A percentile compares a stretch with the other conserved stretches of the same genome.
These are phyloP conservation scores for Haliclona indistincta DNA, from an alignment of 37 sponge, comb jelly and placozoan species.

Conservation along the genomic window DNA sequence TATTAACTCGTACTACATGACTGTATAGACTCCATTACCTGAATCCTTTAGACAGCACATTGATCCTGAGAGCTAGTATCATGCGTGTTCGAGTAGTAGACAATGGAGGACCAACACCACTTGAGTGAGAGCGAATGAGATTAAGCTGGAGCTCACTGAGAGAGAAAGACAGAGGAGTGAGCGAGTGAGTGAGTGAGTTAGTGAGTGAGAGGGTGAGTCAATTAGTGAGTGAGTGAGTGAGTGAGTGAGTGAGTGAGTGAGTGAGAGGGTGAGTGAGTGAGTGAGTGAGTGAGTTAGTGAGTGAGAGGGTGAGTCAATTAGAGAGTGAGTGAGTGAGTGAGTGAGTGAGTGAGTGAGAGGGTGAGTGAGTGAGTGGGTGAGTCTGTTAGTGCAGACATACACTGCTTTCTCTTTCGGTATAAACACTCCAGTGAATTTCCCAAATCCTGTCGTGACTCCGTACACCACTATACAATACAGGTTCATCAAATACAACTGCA, in stretches of 20 bases:
- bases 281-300: background rate
- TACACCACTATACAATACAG: slow-evolving; percentile 64
- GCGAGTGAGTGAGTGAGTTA: background rate
- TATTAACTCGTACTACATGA: background rate
- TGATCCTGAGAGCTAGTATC: slow-evolving; percentile 90
- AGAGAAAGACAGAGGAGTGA: background rate
- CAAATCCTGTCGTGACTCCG: slow-evolving; percentile 92
- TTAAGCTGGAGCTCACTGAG: slow-evolving; percentile 83
- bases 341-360: too few species aligned
- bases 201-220: background rate
- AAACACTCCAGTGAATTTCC: slow-evolving; percentile 79
- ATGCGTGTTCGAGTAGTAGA: slow-evolving; percentile 62
- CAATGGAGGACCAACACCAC: slow-evolving; percentile 85
- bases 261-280: background rate
- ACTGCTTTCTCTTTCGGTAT: slow-evolving; percentile 53
- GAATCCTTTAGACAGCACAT: slow-evolving; percentile 93
- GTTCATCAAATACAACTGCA: slow-evolving; percentile 8
- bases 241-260: background rate
- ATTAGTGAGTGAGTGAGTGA: background rate
- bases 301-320: too few species aligned
- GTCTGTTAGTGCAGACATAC: slow-evolving; percentile 24
- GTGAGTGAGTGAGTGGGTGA: too few species aligned
- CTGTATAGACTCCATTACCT: slow-evolving; percentile 37
- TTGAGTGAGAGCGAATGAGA: slow-evolving; percentile 85
- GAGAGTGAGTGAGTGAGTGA: slow-evolving; percentile 5